phyloP scores from a whole-genome alignment of 2,113 vertebrate genomes.

The Pelusios castaneus region DNA sequence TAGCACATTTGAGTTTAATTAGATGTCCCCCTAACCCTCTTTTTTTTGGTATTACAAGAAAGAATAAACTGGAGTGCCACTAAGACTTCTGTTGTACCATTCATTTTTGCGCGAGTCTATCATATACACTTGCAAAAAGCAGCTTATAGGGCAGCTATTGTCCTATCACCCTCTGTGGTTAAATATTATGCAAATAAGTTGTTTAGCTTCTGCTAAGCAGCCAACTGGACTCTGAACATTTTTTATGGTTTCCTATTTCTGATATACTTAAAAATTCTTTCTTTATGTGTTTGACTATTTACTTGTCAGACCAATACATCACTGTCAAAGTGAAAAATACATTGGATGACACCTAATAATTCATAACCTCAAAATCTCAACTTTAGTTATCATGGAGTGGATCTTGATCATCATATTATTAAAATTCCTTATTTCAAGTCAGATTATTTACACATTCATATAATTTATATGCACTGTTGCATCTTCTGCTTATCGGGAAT shows the following conservation, averaged over 20 bases:
- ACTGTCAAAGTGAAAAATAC: neutral
- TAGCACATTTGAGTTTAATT: neutral
- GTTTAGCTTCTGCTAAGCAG: neutral
- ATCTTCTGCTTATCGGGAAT: neutral
- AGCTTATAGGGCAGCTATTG: neutral
- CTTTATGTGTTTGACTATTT: neutral
- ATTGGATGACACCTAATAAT: neutral
- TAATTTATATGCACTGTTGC: neutral
- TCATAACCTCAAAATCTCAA: neutral
- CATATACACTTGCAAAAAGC: accelerated
- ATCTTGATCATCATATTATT: neutral
- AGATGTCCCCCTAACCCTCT: too few species aligned
- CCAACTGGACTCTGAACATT: neutral
- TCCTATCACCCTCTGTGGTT: neutral
- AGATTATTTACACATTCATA: neutral
- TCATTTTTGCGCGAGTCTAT: neutral
- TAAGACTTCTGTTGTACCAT: neutral
- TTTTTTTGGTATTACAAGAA: neutral
- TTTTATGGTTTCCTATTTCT: neutral
- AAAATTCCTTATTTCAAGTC: neutral
- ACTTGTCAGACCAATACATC: neutral
- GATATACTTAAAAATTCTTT: neutral
- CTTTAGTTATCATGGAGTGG: neutral
- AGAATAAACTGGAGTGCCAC: neutral
- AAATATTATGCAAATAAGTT: neutral